Percentiles rank a stretch among this genome's conserved stretches.
These are phyloP conservation scores for Scaptomyza flava DNA, from an alignment of 2,888 invertebrate species.

Conservation along the genomic window DNA sequence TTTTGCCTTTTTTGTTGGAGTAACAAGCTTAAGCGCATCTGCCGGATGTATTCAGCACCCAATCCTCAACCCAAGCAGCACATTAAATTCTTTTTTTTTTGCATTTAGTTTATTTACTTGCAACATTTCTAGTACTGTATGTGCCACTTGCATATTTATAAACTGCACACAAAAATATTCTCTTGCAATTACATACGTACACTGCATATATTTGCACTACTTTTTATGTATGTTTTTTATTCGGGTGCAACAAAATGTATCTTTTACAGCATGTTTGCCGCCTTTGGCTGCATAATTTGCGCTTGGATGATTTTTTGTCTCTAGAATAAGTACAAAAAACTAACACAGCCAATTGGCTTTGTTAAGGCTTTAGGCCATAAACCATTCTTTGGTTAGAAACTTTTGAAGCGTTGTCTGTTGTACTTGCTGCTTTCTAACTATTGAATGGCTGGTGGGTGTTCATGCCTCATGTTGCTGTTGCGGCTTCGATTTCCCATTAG, in stretches of 20 bases:
- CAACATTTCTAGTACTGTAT: conserved; percentile 15
- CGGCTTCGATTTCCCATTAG: conserved; percentile 69
- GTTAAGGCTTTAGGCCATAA: conserved; percentile 18
- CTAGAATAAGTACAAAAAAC: conserved; percentile 22
- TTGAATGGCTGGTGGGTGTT: conserved; percentile 19
- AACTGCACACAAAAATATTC: conserved; percentile 46
- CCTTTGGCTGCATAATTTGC: conserved; percentile 53
- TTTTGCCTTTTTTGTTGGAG: conserved; percentile 18
- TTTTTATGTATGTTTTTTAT: conserved; percentile 15
- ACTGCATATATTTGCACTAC: conserved; percentile 10
- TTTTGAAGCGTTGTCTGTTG: conserved; percentile 5
- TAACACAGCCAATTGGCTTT: conserved; percentile 11
- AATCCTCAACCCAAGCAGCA: conserved; percentile 2
- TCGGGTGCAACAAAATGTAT: conserved; percentile 32
- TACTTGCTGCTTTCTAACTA: conserved; percentile 60
- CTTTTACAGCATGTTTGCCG: conserved; percentile 32
- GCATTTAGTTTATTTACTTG: conserved; percentile 23
- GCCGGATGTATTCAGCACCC: conserved; percentile 44
- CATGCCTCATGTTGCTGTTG: conserved; percentile 9
- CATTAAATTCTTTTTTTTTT: conserved; percentile 32
- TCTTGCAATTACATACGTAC: conserved; percentile 11
- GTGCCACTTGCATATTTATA: conserved; percentile 67
- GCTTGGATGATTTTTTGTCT: conserved; percentile 52
- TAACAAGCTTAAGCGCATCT: conserved; percentile 52
- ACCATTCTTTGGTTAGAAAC: conserved; percentile 25